phyloP scores from a whole-genome alignment of 2,888 invertebrate genomes.

The Diarsia rubi region DNA sequence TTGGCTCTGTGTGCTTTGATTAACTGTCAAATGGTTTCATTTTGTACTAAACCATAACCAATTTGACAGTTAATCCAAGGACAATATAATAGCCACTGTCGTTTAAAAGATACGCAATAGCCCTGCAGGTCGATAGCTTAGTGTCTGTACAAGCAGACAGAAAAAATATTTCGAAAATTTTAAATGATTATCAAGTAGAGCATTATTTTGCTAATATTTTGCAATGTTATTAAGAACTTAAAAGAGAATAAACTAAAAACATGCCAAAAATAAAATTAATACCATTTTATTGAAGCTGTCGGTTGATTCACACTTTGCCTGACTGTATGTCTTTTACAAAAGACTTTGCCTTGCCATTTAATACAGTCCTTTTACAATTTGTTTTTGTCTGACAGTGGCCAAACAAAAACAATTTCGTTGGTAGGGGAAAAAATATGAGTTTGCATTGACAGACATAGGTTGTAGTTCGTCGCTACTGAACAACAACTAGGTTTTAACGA shows the following conservation, averaged over 20 bases:
- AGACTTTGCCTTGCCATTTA: background rate
- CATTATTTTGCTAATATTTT: background rate
- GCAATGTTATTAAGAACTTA: background rate
- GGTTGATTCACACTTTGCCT: background rate
- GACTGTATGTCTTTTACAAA: background rate
- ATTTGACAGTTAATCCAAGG: too few relatives aligned
- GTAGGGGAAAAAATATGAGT: background rate
- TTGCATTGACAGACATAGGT: background rate
- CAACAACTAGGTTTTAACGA: background rate
- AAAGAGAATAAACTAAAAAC: background rate
- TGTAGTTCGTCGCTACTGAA: background rate
- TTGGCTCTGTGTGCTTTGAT: too few relatives aligned
- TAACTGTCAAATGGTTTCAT: too few relatives aligned
- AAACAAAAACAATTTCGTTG: background rate
- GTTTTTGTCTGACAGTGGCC: background rate
- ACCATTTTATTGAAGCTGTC: background rate
- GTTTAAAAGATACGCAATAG: too few relatives aligned
- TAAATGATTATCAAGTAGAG: too few relatives aligned
- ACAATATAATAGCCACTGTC: too few relatives aligned
- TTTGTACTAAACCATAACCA: too few relatives aligned
- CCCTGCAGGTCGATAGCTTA: too few relatives aligned
- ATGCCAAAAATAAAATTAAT: background rate
- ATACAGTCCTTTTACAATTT: background rate
- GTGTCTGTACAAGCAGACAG: too few relatives aligned
- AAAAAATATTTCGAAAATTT: too few relatives aligned